Percentiles rank a stretch among this genome's conserved stretches.
These are phyloP conservation scores for Ptilodon capucinus DNA, from an alignment of 2,888 invertebrate species.

Conservation along the genomic window DNA sequence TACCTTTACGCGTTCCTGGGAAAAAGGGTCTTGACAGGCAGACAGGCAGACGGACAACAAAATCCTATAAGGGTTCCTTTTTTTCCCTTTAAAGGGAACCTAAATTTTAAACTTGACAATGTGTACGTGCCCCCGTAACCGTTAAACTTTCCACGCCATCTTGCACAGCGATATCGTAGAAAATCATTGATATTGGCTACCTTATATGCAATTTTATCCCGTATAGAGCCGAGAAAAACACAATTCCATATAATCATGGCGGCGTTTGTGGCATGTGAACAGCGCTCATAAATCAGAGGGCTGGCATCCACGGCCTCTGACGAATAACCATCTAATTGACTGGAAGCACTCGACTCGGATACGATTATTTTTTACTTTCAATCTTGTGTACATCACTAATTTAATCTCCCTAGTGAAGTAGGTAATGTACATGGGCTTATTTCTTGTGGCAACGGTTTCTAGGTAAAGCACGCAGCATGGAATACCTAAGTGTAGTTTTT, in stretches of 20 bases:
- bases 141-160: too few relatives aligned
- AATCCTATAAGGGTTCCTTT: too few relatives aligned
- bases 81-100: too few relatives aligned
- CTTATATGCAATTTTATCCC: not conserved
- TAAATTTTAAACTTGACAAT: too few relatives aligned
- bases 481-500: not conserved
- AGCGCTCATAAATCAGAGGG: conserved; percentile 49
- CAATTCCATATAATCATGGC: conserved; percentile 15
- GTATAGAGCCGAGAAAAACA: conserved; percentile 2
- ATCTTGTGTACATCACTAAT: conserved; percentile 10
- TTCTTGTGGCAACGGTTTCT: conserved; percentile 23
- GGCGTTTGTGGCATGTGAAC: conserved; percentile 42
- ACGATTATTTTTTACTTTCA: conserved; percentile 32
- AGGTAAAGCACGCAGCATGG: not conserved
- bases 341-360: conserved; percentile 26
- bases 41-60: too few relatives aligned
- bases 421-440: conserved; percentile 15
- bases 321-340: conserved; percentile 47
- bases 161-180: too few relatives aligned
- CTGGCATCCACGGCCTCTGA: conserved; percentile 34
- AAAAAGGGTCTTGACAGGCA: too few relatives aligned
- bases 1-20: too few relatives aligned
- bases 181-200: not conserved
- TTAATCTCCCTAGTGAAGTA: conserved; percentile 11
- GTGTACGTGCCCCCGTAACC: too few relatives aligned